phyloP scores from a whole-genome alignment of 2,797 vertebrate genomes.

The Cyprinella venusta region DNA sequence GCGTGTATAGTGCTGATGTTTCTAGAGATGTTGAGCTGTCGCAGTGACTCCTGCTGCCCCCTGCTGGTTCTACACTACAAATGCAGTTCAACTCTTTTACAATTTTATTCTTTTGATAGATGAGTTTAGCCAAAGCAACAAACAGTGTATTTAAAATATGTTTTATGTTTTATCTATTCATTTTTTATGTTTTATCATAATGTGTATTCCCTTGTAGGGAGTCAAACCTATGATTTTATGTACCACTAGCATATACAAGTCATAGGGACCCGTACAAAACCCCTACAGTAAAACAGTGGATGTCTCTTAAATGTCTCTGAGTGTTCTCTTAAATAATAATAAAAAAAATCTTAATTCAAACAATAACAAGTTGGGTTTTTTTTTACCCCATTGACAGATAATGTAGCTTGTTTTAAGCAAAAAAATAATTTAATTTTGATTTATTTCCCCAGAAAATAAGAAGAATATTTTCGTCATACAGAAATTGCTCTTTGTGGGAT shows the following conservation, averaged over 20 bases:
- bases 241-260: neutral
- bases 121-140: neutral
- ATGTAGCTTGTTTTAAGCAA: too few species aligned
- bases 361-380: too few species aligned
- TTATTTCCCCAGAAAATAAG: too few species aligned
- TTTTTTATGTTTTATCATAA: neutral
- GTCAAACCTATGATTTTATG: neutral
- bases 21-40: constrained; percentile 31
- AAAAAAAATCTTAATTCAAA: too few species aligned
- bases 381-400: too few species aligned
- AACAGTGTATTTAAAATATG: neutral
- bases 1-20: constrained; percentile 33
- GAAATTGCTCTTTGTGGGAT: neutral
- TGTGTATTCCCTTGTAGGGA: neutral
- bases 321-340: too few species aligned
- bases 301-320: too few species aligned
- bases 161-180: neutral
- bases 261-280: neutral
- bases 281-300: neutral
- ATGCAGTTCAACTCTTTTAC: neutral
- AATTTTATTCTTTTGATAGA: neutral
- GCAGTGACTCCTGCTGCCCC: constrained; percentile 38
- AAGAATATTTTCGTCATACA: neutral
- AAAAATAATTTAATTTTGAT: too few species aligned
- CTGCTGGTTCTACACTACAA: constrained; percentile 40